phyloP scores from a whole-genome alignment of 2,888 invertebrate genomes.

The Venusia cambrica region DNA sequence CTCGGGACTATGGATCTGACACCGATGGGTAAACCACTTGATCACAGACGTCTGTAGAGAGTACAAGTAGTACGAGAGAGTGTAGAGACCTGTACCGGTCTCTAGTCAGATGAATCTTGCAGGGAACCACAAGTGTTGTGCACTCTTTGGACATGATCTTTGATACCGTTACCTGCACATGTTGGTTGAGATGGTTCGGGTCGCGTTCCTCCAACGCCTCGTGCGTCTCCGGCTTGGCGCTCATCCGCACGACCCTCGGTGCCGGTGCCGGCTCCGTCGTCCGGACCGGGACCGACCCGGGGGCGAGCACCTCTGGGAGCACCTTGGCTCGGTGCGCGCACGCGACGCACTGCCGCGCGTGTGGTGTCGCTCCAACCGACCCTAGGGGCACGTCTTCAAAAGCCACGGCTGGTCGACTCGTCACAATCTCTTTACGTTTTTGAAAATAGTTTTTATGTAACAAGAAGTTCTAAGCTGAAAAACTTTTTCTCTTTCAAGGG shows the following conservation, averaged over 20 bases:
- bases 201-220: constrained; percentile 85
- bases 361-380: constrained; percentile 53
- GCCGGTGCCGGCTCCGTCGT: constrained; percentile 21
- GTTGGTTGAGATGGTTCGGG: constrained; percentile 85
- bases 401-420: constrained; percentile 49
- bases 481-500: no score
- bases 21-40: no score
- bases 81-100: no score
- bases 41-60: no score
- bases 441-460: no score
- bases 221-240: constrained; percentile 60
- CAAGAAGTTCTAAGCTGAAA: no score
- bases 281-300: constrained; percentile 29
- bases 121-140: no score
- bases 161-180: constrained; percentile 83
- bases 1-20: no score
- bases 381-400: constrained; percentile 57
- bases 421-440: no score
- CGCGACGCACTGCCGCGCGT: constrained; percentile 58
- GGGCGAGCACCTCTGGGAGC: constrained; percentile 48
- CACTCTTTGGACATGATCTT: no score
- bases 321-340: constrained; percentile 52
- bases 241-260: constrained; percentile 35
- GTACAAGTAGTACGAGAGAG: no score
- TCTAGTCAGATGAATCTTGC: no score